Percentiles rank a stretch among this genome's conserved stretches.
Evolutionary conservation across 2,797 vertebrate genomes (phyloP).

Genomic region (Xerus rutilus): DNA sequence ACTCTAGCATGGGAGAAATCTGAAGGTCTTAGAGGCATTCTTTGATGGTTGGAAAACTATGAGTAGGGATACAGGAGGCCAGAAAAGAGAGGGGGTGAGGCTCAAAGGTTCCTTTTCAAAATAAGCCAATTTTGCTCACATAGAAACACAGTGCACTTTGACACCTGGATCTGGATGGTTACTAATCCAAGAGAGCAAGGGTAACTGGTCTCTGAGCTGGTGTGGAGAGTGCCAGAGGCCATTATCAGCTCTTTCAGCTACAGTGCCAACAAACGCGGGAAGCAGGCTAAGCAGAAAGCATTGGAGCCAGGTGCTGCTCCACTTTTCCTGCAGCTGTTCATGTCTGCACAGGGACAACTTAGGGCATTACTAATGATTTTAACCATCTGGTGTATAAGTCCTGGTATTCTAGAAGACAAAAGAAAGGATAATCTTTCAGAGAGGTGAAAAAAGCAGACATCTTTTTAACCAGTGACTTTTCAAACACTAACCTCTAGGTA

Average conservation of each 20-base stretch:
- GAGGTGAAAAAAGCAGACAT: not conserved
- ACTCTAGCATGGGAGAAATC: not conserved
- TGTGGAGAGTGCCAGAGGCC: not conserved
- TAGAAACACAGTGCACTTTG: conserved; percentile 8
- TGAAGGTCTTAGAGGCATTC: not conserved
- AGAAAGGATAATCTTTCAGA: not conserved
- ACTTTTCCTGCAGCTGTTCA: conserved; percentile 25
- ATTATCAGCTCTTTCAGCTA: conserved; percentile 7
- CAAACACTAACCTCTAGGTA: not conserved
- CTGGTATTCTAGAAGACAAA: not conserved
- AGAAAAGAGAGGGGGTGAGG: not conserved
- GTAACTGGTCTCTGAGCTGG: not conserved
- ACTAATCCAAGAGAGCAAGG: not conserved
- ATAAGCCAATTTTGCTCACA: conserved; percentile 46
- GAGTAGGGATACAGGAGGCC: not conserved
- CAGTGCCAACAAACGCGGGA: not conserved
- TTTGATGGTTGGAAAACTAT: not conserved
- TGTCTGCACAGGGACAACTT: not conserved
- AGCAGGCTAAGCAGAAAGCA: conserved; percentile 19
- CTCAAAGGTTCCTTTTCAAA: conserved; percentile 43
- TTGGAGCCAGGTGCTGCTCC: conserved; percentile 53
- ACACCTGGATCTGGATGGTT: not conserved
- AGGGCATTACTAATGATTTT: not conserved
- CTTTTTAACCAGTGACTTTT: conserved; percentile 34
- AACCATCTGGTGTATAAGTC: conserved; percentile 41